Conservation (phyloP, 2,797 vertebrate species). For the Melanotaenia trifasciata region DNA sequence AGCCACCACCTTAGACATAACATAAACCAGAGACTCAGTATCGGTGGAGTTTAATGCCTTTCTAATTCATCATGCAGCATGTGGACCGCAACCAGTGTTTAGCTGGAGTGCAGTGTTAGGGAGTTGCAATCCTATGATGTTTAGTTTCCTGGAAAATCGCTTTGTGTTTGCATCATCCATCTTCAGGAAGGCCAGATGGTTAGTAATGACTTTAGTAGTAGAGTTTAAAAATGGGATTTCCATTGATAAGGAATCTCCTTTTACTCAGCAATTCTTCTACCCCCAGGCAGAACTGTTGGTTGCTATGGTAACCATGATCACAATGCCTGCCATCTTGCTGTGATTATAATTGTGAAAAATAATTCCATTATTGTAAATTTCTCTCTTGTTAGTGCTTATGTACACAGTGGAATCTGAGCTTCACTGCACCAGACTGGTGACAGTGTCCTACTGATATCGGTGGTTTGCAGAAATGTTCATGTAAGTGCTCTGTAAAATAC, state of each 20-base stretch:
- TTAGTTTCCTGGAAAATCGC: conserved; percentile 59
- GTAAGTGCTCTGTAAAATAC: conserved; percentile 18
- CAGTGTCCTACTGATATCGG: background rate
- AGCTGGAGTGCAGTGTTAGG: conserved; percentile 27
- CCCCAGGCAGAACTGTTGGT: conserved; percentile 2
- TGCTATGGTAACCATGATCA: conserved; percentile 32
- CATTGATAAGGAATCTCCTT: conserved; percentile 59
- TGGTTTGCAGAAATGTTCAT: conserved; percentile 2
- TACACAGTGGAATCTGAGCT: background rate
- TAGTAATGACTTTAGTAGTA: conserved; percentile 62
- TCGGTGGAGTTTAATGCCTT: conserved; percentile 43
- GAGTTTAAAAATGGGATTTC: conserved; percentile 58
- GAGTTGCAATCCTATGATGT: conserved; percentile 14
- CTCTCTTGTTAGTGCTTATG: background rate
- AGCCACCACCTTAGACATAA: conserved; percentile 54
- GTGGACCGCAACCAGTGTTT: conserved; percentile 34
- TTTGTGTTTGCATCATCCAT: conserved; percentile 53
- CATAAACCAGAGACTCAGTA: conserved; percentile 42
- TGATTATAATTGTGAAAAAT: conserved; percentile 54
- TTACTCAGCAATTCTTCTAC: conserved; percentile 53
- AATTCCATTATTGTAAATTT: conserved; percentile 38
- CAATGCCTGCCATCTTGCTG: conserved; percentile 43
- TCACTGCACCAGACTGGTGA: background rate
- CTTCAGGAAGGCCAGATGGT: conserved; percentile 37
- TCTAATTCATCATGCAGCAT: conserved; percentile 41